Evolutionary conservation across 1,140 invertebrate species (phyloP), one percentile per base, ranked within the genome.

Genomic region (Alviniconcha marisindica): DNA sequence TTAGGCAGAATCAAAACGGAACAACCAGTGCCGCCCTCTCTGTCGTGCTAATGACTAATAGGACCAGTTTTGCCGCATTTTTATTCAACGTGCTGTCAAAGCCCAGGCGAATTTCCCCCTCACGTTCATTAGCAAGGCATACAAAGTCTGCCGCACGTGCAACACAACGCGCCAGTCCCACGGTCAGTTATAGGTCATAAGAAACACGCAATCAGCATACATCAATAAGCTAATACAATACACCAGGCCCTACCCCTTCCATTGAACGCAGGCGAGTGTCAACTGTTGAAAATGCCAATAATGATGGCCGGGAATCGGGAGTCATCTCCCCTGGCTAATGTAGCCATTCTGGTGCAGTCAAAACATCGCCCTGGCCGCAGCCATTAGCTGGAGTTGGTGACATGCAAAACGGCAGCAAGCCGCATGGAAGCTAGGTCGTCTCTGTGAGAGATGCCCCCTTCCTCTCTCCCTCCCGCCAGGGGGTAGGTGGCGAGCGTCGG

Each of bases 221-320:
- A 63, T 63, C 60, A 63, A 63, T 63, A 63, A 24, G 60, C 60
- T 31, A 63, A 63, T n/a, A 63, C 60, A 63, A 63, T 63, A 63
- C 60, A 63, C 10, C 21, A 31, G 60, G 60, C 60, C 60, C 60
- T n/a, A 31, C 28, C 28, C 60, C 24, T 48, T 48, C n/a, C n/a
- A n/a, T n/a, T n/a, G n/a, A 63, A 5, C 60, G 21, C 24, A 12
- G 24, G 60, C 60, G 28, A 5, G 60, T 63, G 60, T 63, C 60
- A 63, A 63, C 60, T 63, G 21, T 31, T 31, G 60, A 24, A 63
- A 63, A 63, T 63, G 60, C 60, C 60, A 31, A 31, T 63, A 63
- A 63, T 24, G 60, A n/a, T 63, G 28, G 60, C 60, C 10, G 60
- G 4, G 21, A 31, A n/a, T 10, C 10, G 24, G 4, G 44, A 63